Base-by-base conservation (phyloP, 2,113 vertebrate species). In the Neolamprologus ventralis region DNA sequence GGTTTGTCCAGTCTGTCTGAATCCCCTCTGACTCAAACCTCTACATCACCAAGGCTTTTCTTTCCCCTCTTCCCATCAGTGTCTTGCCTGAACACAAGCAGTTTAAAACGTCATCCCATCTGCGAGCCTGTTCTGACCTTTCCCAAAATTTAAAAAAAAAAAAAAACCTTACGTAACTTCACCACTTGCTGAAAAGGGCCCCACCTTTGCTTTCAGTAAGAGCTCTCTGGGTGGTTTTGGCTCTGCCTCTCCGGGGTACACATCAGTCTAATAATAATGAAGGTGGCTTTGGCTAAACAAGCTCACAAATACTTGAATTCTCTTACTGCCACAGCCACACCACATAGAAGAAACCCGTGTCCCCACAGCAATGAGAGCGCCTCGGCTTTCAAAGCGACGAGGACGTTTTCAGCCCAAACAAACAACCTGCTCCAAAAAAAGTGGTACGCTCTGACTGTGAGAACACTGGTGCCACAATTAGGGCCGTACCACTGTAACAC, bases 161-260 rank as follows among this genome's bases (percentile, higher is more conserved):
- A 80, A 47, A 7, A 9, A 7, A 11, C 6, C 71, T 93, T 96
- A 87, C 21, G n/a, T 92, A 95, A 95, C 87, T 65, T 40, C 47
- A 51, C 60, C 37, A 83, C 47, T 49, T 7, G 80, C 35, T 73
- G 80, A 90, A 83, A 68, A 54, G 73, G 42, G 65, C 83, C 73
- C 80, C 88, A 84, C 91, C 91, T 91, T 84, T 49, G 81, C 85
- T 85, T 83, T 55, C 88, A 83, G 88, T 26, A 7, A 81, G 83
- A 55, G 53, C 91, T 89, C 86, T 87, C 80, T 94, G 88, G 90
- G 91, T 92, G 92, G 91, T 63, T 95, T 89, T 91, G 91, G 91
- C 88, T 83, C 78, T 2, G 80, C 13, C 13, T 51, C 51, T 90
- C 63, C 5, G 58, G 83, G 78, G 82, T 85, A 81, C 58, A 84